phyloP scores from a whole-genome alignment of 2,888 invertebrate genomes.

The Sesia apiformis region DNA sequence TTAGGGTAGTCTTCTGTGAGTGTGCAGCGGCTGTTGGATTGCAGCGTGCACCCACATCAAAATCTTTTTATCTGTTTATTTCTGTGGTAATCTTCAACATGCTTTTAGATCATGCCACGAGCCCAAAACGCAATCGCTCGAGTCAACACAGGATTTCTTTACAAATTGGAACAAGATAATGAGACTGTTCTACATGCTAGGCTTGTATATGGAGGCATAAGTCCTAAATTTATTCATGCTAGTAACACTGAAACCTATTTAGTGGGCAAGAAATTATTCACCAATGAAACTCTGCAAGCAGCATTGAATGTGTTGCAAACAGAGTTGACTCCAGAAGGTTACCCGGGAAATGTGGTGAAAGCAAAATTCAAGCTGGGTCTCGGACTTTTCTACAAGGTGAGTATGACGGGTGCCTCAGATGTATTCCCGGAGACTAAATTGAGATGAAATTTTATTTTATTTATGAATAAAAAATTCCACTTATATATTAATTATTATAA shows the following conservation, averaged over 20 bases:
- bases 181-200: slow-evolving; percentile 52
- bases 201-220: slow-evolving; percentile 77
- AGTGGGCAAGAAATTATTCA: slow-evolving; percentile 43
- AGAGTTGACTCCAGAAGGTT: slow-evolving; percentile 32
- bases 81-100: background rate
- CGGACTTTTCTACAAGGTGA: slow-evolving; percentile 78
- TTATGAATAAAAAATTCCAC: no score
- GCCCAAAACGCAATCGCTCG: slow-evolving; percentile 83
- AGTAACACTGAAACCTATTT: slow-evolving; percentile 63
- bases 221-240: slow-evolving; percentile 58
- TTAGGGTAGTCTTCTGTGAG: no score
- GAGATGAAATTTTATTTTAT: no score
- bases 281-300: slow-evolving; percentile 31
- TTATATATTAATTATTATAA: no score
- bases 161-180: slow-evolving; percentile 38
- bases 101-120: slow-evolving; percentile 79
- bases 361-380: slow-evolving; percentile 72
- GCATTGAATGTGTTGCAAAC: slow-evolving; percentile 17
- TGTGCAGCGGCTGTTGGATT: no score
- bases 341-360: slow-evolving; percentile 32
- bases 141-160: slow-evolving; percentile 82
- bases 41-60: background rate
- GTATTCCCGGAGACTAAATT: no score
- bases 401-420: background rate
- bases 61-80: background rate